Evolutionary conservation across 2,888 invertebrate genomes (phyloP).

Genomic region (Camponotus fellah): DNA sequence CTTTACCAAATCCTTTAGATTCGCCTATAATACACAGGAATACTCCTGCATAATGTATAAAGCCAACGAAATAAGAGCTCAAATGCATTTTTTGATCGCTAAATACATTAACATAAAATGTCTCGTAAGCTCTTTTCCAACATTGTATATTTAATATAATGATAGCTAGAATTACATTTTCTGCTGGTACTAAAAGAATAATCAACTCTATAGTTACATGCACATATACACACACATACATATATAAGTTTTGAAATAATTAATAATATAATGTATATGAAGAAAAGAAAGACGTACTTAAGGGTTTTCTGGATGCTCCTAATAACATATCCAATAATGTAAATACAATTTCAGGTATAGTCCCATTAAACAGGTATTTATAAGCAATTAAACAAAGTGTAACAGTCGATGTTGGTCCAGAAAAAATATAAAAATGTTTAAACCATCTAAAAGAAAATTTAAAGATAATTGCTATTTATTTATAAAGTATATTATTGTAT

Average conservation of each 20-base stretch:
- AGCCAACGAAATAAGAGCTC: slow-evolving; percentile 92
- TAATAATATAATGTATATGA: background rate
- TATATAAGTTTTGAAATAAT: slow-evolving; percentile 17
- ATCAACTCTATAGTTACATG: background rate
- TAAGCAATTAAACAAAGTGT: slow-evolving; percentile 86
- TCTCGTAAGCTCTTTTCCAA: slow-evolving; percentile 93
- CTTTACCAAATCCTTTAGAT: slow-evolving; percentile 89
- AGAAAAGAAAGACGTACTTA: slow-evolving; percentile 85
- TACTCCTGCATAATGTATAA: slow-evolving; percentile 92
- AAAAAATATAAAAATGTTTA: slow-evolving; percentile 92
- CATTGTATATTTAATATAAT: slow-evolving; percentile 90
- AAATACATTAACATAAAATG: slow-evolving; percentile 93
- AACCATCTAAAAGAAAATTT: slow-evolving; percentile 88
- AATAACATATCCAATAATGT: slow-evolving; percentile 86
- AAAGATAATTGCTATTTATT: slow-evolving; percentile 25
- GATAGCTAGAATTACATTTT: slow-evolving; percentile 88
- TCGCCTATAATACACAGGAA: slow-evolving; percentile 90
- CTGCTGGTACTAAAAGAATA: slow-evolving; percentile 87
- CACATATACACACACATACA: too few relatives aligned
- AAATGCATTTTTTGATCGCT: slow-evolving; percentile 93
- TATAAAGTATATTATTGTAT: background rate
- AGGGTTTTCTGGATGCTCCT: slow-evolving; percentile 82
- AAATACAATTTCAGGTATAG: slow-evolving; percentile 87
- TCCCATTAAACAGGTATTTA: slow-evolving; percentile 87
- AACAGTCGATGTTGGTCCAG: slow-evolving; percentile 88